These are phyloP conservation scores for Cairina moschata DNA, from an alignment of 2,113 vertebrate genomes.

Conservation along the genomic window DNA sequence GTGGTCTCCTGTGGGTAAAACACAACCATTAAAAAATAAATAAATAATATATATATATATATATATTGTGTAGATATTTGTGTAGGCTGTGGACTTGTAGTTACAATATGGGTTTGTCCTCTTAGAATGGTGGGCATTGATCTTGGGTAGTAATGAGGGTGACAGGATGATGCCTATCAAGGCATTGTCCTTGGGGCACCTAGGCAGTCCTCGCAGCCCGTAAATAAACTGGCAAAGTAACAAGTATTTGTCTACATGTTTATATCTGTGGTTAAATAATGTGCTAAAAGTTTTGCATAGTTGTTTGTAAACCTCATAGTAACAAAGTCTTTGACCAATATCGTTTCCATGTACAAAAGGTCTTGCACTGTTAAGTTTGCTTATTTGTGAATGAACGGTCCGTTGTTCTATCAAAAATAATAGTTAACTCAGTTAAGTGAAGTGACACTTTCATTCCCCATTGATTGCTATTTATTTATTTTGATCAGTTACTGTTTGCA, in stretches of 20 bases:
- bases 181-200: neutral
- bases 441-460: constrained; percentile 22
- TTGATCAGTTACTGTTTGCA: constrained; percentile 18
- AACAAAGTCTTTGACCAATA: neutral
- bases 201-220: neutral
- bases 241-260: neutral
- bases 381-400: constrained; percentile 23
- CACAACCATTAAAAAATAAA: too few species aligned
- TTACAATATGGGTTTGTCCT: neutral
- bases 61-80: neutral
- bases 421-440: constrained; percentile 4
- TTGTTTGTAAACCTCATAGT: neutral
- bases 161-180: neutral
- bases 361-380: neutral
- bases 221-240: neutral
- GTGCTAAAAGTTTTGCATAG: neutral
- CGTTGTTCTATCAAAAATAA: neutral
- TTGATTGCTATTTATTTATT: constrained; percentile 6
- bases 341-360: neutral
- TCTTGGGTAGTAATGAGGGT: neutral
- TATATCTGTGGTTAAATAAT: neutral
- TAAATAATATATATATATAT: too few species aligned
- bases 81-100: neutral
- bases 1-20: neutral
- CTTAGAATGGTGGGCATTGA: neutral